Conservation (phyloP, 2,888 invertebrate genomes). For the Ophioninae sp. region DNA sequence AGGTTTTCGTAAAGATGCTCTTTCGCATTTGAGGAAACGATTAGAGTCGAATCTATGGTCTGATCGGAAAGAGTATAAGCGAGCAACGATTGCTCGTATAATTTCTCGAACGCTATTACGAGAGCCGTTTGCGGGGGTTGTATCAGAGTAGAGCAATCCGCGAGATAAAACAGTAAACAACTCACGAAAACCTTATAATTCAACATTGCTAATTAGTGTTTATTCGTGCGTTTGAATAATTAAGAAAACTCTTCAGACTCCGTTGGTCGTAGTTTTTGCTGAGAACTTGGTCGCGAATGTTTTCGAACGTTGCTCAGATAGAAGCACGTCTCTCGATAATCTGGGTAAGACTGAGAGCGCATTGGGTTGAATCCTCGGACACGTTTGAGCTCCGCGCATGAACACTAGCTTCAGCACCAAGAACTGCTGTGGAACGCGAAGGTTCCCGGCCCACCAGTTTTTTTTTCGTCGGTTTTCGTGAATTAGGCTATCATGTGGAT, state of each 20-base stretch:
- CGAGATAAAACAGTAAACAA: conserved; percentile 45
- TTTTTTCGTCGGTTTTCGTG: background rate
- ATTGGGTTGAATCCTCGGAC: background rate
- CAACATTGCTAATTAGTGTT: conserved; percentile 10
- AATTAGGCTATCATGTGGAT: background rate
- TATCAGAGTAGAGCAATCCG: conserved; percentile 69
- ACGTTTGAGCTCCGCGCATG: background rate
- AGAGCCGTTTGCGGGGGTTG: conserved; percentile 75
- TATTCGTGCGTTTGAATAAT: background rate
- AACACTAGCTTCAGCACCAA: background rate
- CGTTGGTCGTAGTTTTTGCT: background rate
- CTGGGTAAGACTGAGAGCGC: background rate
- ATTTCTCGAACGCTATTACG: conserved; percentile 75
- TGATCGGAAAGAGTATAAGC: conserved; percentile 78
- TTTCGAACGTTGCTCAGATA: background rate
- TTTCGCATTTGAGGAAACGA: conserved; percentile 67
- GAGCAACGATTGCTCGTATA: conserved; percentile 76
- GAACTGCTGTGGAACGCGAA: background rate
- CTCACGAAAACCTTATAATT: background rate
- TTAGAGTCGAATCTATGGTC: conserved; percentile 74
- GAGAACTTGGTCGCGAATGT: background rate
- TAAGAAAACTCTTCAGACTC: background rate
- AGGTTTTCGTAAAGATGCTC: conserved; percentile 74
- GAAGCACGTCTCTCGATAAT: too few species aligned
- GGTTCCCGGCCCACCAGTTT: background rate